Evolutionary conservation across 2,888 invertebrate species (phyloP), one percentile per base, ranked within the genome.

Genomic region (Tetrapedia diversipes): DNA sequence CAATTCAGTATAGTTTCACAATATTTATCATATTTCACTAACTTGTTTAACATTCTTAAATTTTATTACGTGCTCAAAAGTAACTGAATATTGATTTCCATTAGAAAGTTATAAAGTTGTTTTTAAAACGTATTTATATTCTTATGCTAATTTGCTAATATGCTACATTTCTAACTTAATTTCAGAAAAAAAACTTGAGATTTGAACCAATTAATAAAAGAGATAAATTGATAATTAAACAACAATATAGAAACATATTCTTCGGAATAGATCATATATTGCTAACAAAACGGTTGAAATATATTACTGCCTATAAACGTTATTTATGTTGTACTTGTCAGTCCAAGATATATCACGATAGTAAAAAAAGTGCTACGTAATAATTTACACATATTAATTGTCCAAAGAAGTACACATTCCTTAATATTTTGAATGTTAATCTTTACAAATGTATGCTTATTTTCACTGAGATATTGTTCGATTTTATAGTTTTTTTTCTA

Each of bases 321-420:
- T 77, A 73, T 73, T 77, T 79, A 32, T 66, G 73, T 77, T 77
- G 29, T 73, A 51, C 45, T 63, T 77, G 79, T 63, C 79, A 79
- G 63, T 61, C n/a, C 63, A 14, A 59, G 47, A 73, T 69, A 69
- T 61, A 53, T 79, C 77, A 59, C 57, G 45, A 68, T 68, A 72
- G 53, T 77, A 77, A 68, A 39, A 77, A 77, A 77, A 68, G 57
- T 77, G 53, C 79, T 68, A 79, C 79, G 69, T 69, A 79, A 77
- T 77, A 79, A 77, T 63, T 63, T 29, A 53, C 73, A 59, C 37
- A 73, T 73, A 69, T 73, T 66, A 54, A 45, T 69, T 73, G 77
- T 63, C 57, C 51, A 32, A 68, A 56, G 4, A 53, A 63, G 37
- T 34, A 11, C 61, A 66, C 39, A 66, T 77, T 47, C 22, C 66